A percentile compares a stretch with the other conserved stretches of the same genome.
These are phyloP conservation scores for Conus canariensis DNA, from an alignment of 2,888 invertebrate species.

Conservation along the genomic window DNA sequence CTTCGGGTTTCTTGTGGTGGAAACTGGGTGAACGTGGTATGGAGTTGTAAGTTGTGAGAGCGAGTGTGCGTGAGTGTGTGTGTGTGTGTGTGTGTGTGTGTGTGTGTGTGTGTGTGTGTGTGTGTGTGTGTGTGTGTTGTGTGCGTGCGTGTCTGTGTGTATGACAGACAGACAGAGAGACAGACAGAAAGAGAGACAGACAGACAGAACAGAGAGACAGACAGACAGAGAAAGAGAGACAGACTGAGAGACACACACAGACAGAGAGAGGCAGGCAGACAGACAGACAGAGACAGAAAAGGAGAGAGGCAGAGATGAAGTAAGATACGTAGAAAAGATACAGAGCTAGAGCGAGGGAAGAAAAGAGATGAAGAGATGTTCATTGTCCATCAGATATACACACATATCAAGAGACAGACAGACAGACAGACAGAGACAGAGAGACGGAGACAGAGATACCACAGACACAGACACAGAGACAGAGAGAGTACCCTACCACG, in stretches of 20 bases:
- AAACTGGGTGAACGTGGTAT: background rate
- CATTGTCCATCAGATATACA: too few relatives aligned
- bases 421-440: too few relatives aligned
- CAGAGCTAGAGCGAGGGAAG: background rate
- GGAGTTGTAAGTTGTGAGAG: background rate
- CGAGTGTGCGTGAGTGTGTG: background rate
- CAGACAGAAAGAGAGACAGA: too few relatives aligned
- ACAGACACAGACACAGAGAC: too few relatives aligned
- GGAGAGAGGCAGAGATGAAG: background rate
- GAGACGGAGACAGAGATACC: too few relatives aligned
- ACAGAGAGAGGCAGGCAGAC: background rate
- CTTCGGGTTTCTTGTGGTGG: too few relatives aligned
- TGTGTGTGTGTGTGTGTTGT: background rate
- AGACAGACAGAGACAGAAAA: background rate
- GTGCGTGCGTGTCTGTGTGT: too few relatives aligned
- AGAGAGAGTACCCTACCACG: too few relatives aligned
- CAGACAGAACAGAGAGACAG: background rate
- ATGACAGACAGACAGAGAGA: too few relatives aligned
- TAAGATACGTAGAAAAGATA: too few relatives aligned
- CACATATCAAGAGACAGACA: too few relatives aligned
- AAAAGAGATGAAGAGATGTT: background rate
- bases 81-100: conserved; percentile 6
- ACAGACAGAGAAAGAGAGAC: background rate
- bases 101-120: background rate
- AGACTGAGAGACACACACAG: background rate